A percentile compares a stretch with the other conserved stretches of the same genome.
These are phyloP conservation scores for Actinernus sp. DNA, from an alignment of 92 coral and sea anemone genomes.

Conservation along the genomic window DNA sequence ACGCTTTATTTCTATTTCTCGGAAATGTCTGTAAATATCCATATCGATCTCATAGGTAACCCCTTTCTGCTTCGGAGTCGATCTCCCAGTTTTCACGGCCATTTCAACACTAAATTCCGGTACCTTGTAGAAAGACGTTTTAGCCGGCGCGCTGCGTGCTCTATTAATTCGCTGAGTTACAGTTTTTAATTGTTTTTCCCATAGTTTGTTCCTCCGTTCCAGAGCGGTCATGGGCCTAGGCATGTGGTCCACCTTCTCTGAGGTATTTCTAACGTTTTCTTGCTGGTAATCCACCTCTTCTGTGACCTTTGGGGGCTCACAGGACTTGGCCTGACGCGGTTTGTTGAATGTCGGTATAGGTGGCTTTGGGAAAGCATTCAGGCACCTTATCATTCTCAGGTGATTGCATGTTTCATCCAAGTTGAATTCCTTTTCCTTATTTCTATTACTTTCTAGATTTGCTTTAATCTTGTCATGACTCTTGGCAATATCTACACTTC, in stretches of 20 bases:
- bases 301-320: conserved; percentile 43
- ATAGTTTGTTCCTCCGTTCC: conserved; percentile 72
- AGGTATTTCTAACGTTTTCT: background rate
- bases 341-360: conserved; percentile 70
- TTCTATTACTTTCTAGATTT: conserved; percentile 31
- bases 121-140: conserved; percentile 58
- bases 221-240: conserved; percentile 95
- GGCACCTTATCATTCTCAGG: conserved; percentile 62
- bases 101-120: conserved; percentile 63
- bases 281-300: background rate
- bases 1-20: conserved; percentile 63
- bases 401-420: background rate
- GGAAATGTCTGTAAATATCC: conserved; percentile 49
- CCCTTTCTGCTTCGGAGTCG: conserved; percentile 21
- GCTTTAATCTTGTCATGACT: conserved; percentile 72
- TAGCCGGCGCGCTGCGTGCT: conserved; percentile 92
- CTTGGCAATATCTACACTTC: conserved; percentile 86
- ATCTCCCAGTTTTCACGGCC: conserved; percentile 4
- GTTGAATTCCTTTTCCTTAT: background rate
- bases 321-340: conserved; percentile 62
- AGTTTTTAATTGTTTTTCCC: conserved; percentile 83
- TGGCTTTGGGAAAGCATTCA: conserved; percentile 82
- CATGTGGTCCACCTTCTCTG: conserved; percentile 14
- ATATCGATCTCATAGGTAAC: conserved; percentile 53
- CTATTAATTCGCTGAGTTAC: conserved; percentile 86